Conservation (phyloP, 2,113 vertebrate species). For the Zosterops lateralis region DNA sequence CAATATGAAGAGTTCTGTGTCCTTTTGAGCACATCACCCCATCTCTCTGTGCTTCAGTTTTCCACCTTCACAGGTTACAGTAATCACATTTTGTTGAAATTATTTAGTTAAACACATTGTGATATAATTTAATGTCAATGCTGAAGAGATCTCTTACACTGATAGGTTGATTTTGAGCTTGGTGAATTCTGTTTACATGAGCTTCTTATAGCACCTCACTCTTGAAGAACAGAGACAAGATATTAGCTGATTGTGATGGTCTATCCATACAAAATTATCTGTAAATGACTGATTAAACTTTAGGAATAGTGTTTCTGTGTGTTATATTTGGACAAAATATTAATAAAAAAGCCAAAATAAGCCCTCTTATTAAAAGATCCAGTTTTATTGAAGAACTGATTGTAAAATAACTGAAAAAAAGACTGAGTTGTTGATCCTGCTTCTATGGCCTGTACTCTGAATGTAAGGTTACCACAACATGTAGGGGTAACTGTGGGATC, state of each 20-base stretch:
- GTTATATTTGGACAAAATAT: neutral
- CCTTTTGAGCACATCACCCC: neutral
- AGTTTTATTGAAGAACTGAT: neutral
- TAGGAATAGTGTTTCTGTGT: neutral
- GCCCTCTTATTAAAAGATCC: neutral
- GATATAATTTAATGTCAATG: neutral
- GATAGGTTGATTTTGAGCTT: neutral
- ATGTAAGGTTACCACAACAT: rapidly evolving
- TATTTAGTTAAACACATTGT: neutral
- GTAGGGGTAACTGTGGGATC: neutral
- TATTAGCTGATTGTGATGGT: neutral
- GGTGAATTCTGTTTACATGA: rapidly evolving
- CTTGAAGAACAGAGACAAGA: neutral
- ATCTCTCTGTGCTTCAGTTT: neutral
- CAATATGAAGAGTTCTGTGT: neutral
- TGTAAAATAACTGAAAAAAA: neutral
- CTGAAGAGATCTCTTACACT: neutral
- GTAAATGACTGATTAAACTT: neutral
- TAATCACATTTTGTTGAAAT: neutral
- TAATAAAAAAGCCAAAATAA: neutral
- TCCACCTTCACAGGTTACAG: neutral
- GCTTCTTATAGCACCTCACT: neutral
- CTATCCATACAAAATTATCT: neutral
- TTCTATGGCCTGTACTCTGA: neutral
- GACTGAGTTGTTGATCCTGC: neutral